phyloP scores from a whole-genome alignment of 2,888 invertebrate genomes.

The Brachylomia viminalis region DNA sequence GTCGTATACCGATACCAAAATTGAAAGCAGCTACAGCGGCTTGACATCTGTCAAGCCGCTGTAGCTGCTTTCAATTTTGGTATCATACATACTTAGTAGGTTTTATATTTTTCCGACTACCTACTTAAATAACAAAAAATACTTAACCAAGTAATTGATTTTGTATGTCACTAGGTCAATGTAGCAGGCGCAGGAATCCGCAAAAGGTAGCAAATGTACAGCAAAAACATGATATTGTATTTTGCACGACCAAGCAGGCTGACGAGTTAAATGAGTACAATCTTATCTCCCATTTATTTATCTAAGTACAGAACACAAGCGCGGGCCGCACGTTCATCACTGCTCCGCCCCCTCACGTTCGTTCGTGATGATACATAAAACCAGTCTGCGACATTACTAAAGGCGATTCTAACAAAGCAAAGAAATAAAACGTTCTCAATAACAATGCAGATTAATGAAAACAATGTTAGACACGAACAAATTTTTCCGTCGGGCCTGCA shows the following conservation, averaged over 20 bases:
- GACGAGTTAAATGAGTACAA: conserved; percentile 57
- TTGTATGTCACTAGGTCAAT: conserved; percentile 28
- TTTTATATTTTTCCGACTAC: not conserved
- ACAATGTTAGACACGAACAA: conserved; percentile 73
- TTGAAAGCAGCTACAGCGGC: too few species aligned
- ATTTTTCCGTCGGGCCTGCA: conserved; percentile 68
- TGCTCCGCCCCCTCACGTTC: conserved; percentile 65
- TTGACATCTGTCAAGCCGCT: conserved; percentile 1
- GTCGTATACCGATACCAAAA: conserved; percentile 18
- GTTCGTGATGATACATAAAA: conserved; percentile 69
- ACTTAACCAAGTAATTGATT: not conserved
- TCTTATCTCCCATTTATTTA: conserved; percentile 67
- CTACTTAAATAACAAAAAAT: not conserved
- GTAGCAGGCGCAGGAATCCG: not conserved
- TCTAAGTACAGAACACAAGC: conserved; percentile 61
- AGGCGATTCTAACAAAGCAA: conserved; percentile 61
- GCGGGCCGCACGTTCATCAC: conserved; percentile 52
- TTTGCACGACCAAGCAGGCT: conserved; percentile 40
- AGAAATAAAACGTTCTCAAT: conserved; percentile 66
- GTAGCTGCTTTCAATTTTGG: conserved; percentile 6
- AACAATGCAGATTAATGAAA: conserved; percentile 69
- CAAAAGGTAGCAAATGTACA: conserved; percentile 31
- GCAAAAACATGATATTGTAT: conserved; percentile 30
- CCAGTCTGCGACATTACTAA: conserved; percentile 61
- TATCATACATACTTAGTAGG: not conserved